Conservation (phyloP, 1,140 invertebrate genomes). For the Conus ventricosus region DNA sequence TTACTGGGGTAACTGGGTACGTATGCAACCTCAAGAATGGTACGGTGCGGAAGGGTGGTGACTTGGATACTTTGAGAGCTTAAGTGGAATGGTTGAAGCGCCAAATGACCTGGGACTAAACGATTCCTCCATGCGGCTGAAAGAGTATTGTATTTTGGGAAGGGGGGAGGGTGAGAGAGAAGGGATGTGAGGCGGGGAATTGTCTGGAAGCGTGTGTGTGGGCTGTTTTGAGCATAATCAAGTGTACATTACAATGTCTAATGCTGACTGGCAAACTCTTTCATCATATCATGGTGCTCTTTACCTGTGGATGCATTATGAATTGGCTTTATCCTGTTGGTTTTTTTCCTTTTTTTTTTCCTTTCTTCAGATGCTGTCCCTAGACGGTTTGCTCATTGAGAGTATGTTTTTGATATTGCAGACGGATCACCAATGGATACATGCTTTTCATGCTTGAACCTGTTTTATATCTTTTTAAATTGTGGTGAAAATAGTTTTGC, state of each 20-base stretch:
- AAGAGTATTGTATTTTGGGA: too few relatives aligned
- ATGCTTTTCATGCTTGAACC: not conserved
- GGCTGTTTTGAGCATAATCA: not conserved
- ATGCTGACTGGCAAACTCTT: not conserved
- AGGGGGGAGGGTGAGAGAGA: too few relatives aligned
- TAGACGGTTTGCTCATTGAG: too few relatives aligned
- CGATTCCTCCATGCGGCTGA: too few relatives aligned
- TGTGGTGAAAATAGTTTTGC: not conserved
- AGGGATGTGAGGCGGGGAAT: too few relatives aligned
- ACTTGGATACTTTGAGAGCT: too few relatives aligned
- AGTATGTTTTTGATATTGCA: too few relatives aligned
- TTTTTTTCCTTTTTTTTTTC: not conserved
- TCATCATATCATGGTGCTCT: slow-evolving; percentile 7
- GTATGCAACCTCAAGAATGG: not conserved
- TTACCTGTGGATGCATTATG: slow-evolving; percentile 1
- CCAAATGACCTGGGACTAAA: too few relatives aligned
- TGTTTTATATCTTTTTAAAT: not conserved
- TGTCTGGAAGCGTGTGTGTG: too few relatives aligned
- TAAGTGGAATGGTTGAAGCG: too few relatives aligned
- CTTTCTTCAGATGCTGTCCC: not conserved
- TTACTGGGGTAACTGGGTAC: not conserved
- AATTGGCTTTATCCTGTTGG: not conserved
- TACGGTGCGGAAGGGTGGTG: not conserved
- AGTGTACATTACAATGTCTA: not conserved
- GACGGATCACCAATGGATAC: too few relatives aligned